Evolutionary conservation across 2,888 invertebrate species (phyloP).

Genomic region (Diploptera punctata): DNA sequence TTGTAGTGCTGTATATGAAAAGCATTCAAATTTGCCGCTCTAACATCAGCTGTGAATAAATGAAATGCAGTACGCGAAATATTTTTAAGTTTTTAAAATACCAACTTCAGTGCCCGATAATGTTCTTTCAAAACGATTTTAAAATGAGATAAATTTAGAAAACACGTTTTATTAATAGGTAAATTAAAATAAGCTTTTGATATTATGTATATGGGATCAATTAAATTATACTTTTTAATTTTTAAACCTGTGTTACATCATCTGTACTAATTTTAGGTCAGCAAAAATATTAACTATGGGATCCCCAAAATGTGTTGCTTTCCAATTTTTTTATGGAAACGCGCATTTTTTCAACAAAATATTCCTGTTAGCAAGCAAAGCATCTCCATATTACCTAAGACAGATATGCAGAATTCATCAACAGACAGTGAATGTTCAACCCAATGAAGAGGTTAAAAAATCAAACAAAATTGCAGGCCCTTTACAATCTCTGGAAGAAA

Average conservation of each 20-base stretch:
- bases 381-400: neutral
- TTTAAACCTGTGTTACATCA: neutral
- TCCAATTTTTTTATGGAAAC: constrained; percentile 5
- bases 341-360: neutral
- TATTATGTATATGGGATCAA: neutral
- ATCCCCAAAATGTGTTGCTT: neutral
- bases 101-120: too few species aligned
- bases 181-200: too few species aligned
- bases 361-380: neutral
- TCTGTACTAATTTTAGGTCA: constrained; percentile 17
- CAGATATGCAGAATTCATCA: neutral
- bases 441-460: neutral
- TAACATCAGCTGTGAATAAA: neutral
- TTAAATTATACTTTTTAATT: neutral
- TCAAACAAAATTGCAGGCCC: constrained; percentile 25
- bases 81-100: too few species aligned
- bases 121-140: neutral
- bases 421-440: neutral
- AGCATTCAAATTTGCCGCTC: constrained; percentile 9
- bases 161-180: too few species aligned
- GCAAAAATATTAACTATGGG: neutral
- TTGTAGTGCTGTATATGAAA: too few species aligned
- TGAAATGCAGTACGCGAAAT: neutral
- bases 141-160: neutral
- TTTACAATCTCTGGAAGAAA: constrained; percentile 31